Conservation (phyloP, 2,888 invertebrate genomes). For the Luperina testacea region DNA sequence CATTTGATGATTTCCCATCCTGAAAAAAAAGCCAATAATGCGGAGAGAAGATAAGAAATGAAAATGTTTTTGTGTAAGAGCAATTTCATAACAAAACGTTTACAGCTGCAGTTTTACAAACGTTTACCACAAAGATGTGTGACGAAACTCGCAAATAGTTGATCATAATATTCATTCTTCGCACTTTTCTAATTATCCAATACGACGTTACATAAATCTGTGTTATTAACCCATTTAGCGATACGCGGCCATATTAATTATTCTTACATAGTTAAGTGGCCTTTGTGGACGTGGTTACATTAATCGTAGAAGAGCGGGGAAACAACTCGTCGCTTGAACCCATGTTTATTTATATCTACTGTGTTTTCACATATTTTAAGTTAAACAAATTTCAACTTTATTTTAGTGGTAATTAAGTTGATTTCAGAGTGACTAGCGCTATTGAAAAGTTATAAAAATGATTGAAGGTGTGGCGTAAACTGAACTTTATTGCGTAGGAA, state of each 20-base stretch:
- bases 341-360: neutral
- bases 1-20: too few relatives aligned
- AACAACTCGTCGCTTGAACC: neutral
- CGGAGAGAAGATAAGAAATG: neutral
- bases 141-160: conserved; percentile 8
- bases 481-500: too few relatives aligned
- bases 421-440: too few relatives aligned
- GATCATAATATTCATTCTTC: neutral
- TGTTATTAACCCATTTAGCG: conserved; percentile 47
- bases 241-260: conserved; percentile 24
- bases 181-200: conserved; percentile 39
- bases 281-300: neutral
- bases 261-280: conserved; percentile 36
- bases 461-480: too few relatives aligned
- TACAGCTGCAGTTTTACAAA: neutral
- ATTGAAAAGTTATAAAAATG: too few relatives aligned
- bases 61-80: neutral
- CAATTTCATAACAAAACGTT: neutral
- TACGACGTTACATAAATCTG: conserved; percentile 48
- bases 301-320: neutral
- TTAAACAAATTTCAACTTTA: too few relatives aligned
- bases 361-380: too few relatives aligned
- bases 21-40: neutral
- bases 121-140: neutral
- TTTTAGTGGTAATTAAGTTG: too few relatives aligned